Conservation (phyloP, 2,797 vertebrate species). For the Xenopus petersii region DNA sequence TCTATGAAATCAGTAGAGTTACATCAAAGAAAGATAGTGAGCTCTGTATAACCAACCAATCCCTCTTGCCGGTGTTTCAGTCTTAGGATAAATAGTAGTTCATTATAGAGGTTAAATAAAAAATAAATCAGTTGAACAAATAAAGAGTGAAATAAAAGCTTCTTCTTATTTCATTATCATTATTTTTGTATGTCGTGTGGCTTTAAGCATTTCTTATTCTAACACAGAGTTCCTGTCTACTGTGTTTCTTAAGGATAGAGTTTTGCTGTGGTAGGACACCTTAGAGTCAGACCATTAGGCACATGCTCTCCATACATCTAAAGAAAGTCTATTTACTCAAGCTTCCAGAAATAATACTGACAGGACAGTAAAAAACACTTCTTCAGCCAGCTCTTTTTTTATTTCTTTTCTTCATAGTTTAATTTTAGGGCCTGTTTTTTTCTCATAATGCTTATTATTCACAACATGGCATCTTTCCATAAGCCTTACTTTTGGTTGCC, state of each 20-base stretch:
- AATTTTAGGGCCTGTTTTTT: constrained; percentile 68
- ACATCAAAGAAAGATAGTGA: no score
- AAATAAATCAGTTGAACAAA: constrained; percentile 4
- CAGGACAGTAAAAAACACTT: constrained; percentile 75
- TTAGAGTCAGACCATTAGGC: constrained; percentile 60
- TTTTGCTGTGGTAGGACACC: constrained; percentile 70
- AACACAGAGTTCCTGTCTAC: constrained; percentile 72
- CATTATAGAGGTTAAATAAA: no score
- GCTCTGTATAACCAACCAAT: no score
- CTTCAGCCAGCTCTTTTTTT: constrained; percentile 70
- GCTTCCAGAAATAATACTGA: constrained; percentile 80
- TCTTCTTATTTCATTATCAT: constrained; percentile 55
- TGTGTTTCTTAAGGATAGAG: constrained; percentile 67
- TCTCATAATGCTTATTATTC: constrained; percentile 56
- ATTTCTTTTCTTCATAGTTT: constrained; percentile 54
- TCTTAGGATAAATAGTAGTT: no score
- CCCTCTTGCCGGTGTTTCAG: no score
- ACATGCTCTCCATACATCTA: constrained; percentile 62
- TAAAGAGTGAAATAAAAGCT: constrained; percentile 51
- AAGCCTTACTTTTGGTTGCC: constrained; percentile 35
- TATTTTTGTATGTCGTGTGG: constrained; percentile 57
- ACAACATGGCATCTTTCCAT: constrained; percentile 55
- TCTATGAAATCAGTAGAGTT: no score
- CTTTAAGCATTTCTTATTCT: constrained; percentile 43
- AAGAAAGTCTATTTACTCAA: constrained; percentile 67